Base-by-base conservation (phyloP, 37 sponge, comb jelly and placozoan genomes). In the Spongilla lacustris region DNA sequence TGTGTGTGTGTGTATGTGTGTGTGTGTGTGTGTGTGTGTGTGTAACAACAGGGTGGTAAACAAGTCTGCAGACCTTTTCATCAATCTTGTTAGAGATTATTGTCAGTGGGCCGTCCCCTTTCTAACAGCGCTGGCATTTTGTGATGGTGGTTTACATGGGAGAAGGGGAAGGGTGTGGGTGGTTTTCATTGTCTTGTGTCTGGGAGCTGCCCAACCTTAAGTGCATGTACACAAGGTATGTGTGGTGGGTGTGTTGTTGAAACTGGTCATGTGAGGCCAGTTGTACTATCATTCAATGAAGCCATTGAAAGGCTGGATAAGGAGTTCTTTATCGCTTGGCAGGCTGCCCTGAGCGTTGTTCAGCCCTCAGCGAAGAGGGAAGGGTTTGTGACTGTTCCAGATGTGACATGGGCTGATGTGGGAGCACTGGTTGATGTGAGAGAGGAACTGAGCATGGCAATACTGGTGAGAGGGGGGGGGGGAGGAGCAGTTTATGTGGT, bases 371-470 rank as follows among this genome's bases (percentile, higher is more conserved):
- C 97, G 10, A 97, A 94, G 89, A 68, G 97, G 23, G 99, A 97
- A 58, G 97, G 97, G 37, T 99, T 99, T 85, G 99, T 93, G 31
- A 95, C 97, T 36, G 95, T 99, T 28, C 99, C 99, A 0, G 95
- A 99, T 74, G 88, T 86, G 48, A 94, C 90, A 2, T 99, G 99
- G 99, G 90, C 86, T 66, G 97, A 99, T 49, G 91, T 99, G 71
- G 99, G 99, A 35, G 99, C 99, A 10, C 87, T 99, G 69, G 83
- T 88, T 48, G 83, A 86, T 12, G 71, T 97, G 46, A 90, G 93
- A 70, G 93, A 95, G 50, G 97, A 97, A 67, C 96, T 99, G 28
- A 89, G 89, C 49, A 79, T 97, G 85, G 87, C 97, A 33, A 97
- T 99, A 25, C 77, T 99, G 81, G 97, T 94, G 90, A 36, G 27